These are phyloP conservation scores for Digitonthophagus gazella DNA, from an alignment of 2,888 invertebrate genomes.

Conservation along the genomic window DNA sequence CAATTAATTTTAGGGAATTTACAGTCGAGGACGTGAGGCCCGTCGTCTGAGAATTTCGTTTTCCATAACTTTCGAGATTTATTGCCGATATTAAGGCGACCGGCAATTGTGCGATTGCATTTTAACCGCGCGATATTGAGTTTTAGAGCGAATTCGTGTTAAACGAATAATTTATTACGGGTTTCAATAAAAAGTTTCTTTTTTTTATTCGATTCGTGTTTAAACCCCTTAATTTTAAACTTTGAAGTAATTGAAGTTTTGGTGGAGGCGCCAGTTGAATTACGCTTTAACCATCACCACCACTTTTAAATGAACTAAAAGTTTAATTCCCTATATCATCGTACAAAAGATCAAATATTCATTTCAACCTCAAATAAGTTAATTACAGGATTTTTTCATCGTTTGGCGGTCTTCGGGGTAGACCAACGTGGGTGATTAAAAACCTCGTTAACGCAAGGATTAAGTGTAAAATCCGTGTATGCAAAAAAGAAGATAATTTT, in stretches of 20 bases:
- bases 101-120: background rate
- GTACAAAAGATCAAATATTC: too few relatives aligned
- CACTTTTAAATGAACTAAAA: too few relatives aligned
- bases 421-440: background rate
- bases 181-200: background rate
- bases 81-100: background rate
- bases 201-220: too few relatives aligned
- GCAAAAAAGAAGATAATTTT: background rate
- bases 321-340: too few relatives aligned
- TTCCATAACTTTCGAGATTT: background rate
- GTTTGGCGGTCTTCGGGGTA: background rate
- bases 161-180: background rate
- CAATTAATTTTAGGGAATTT: slow-evolving; percentile 14
- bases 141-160: background rate
- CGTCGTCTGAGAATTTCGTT: slow-evolving; percentile 11
- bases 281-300: too few relatives aligned
- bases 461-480: background rate
- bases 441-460: background rate
- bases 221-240: too few relatives aligned
- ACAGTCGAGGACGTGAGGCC: slow-evolving; percentile 1
- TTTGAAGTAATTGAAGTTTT: too few relatives aligned
- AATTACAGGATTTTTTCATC: background rate
- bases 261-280: too few relatives aligned
- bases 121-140: background rate
- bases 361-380: background rate